phyloP scores from a whole-genome alignment of 53 echinoderm and acorn worm species.

The Arbacia lixula region DNA sequence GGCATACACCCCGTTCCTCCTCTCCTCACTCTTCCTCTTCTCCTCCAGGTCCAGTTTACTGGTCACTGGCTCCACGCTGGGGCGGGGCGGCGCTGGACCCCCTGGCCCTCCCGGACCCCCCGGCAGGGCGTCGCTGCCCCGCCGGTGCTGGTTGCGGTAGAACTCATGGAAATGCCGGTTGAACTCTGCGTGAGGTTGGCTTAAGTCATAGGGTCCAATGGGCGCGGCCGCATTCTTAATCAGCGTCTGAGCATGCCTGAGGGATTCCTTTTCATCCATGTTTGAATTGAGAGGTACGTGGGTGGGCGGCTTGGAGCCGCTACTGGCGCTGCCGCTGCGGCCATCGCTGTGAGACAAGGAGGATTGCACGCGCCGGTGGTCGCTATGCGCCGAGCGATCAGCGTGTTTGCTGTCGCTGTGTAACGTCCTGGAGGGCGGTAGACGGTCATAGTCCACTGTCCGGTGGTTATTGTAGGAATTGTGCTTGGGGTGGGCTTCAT shows the following conservation, averaged over 20 bases:
- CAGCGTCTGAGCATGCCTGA: constrained; percentile 18
- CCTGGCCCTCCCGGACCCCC: constrained; percentile 53
- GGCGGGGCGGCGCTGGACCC: background rate
- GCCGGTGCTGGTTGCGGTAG: constrained; percentile 81
- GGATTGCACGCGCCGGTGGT: background rate
- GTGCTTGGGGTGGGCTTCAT: constrained; percentile 70
- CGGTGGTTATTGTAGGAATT: constrained; percentile 80
- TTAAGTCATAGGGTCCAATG: constrained; percentile 53
- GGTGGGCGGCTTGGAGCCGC: background rate
- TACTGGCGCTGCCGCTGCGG: constrained; percentile 3
- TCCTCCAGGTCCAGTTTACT: constrained; percentile 96
- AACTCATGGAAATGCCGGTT: constrained; percentile 84
- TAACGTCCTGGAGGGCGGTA: constrained; percentile 62
- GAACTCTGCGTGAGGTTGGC: constrained; percentile 69
- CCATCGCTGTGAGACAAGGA: background rate
- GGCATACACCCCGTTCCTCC: constrained; percentile 86
- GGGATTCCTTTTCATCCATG: constrained; percentile 5
- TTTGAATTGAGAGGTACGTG: constrained; percentile 24
- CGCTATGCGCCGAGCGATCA: background rate
- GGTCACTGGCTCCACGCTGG: constrained; percentile 60
- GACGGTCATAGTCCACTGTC: constrained; percentile 78
- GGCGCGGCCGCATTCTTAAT: constrained; percentile 27
- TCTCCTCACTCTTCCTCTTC: constrained; percentile 60
- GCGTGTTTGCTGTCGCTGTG: constrained; percentile 62
- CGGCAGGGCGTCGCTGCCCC: constrained; percentile 41